phyloP scores from a whole-genome alignment of 1,140 invertebrate genomes.

The Drosophila bifasciata region DNA sequence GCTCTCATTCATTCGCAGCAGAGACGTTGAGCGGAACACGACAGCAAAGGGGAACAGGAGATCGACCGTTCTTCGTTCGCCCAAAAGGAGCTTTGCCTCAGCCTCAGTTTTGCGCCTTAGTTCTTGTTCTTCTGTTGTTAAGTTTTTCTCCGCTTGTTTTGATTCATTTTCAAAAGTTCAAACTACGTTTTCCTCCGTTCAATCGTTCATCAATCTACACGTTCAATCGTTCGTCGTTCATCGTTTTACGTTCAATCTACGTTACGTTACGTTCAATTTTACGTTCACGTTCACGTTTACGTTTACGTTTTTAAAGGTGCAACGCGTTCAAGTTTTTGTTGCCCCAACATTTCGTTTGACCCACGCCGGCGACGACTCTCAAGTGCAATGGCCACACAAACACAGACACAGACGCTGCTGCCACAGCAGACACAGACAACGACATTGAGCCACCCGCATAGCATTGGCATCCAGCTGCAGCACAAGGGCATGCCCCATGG shows the following conservation, averaged over 20 bases:
- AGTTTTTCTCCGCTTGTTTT: slow-evolving; percentile 23
- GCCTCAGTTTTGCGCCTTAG: slow-evolving; percentile 45
- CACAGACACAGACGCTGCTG: slow-evolving; percentile 33
- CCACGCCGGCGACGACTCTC: slow-evolving; percentile 19
- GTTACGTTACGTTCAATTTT: slow-evolving; percentile 3
- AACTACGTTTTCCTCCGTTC: slow-evolving; percentile 31
- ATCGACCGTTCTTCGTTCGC: slow-evolving; percentile 29
- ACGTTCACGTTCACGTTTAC: slow-evolving; percentile 38
- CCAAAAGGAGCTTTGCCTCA: slow-evolving; percentile 52
- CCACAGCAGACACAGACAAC: slow-evolving; percentile 13
- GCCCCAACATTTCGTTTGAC: slow-evolving; percentile 40
- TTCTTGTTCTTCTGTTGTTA: slow-evolving; percentile 49
- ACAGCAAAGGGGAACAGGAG: slow-evolving; percentile 46
- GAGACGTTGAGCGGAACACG: slow-evolving; percentile 73
- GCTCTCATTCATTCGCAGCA: slow-evolving; percentile 83
- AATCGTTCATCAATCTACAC: background rate
- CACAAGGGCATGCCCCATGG: slow-evolving; percentile 75
- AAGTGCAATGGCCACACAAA: slow-evolving; percentile 59
- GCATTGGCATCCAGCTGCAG: slow-evolving; percentile 80
- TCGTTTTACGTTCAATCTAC: slow-evolving; percentile 17
- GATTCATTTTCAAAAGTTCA: slow-evolving; percentile 13
- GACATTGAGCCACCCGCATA: slow-evolving; percentile 54
- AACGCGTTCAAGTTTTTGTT: slow-evolving; percentile 63
- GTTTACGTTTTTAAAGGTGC: slow-evolving; percentile 24
- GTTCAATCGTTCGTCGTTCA: background rate